Evolutionary conservation across 2,113 vertebrate genomes (phyloP).

Genomic region (Recurvirostra avosetta): DNA sequence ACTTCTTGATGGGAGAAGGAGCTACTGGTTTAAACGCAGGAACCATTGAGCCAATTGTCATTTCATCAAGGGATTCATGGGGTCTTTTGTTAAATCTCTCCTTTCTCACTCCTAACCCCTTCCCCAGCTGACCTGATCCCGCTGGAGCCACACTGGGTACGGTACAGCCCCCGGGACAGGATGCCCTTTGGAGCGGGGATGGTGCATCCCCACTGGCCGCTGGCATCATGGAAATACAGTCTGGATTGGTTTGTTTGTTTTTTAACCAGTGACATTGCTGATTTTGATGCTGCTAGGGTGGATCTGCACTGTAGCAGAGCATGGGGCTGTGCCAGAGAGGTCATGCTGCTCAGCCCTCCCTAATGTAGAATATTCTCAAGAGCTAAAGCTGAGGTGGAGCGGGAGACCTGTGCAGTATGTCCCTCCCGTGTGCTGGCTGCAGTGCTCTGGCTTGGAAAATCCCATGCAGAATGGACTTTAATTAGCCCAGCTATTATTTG

Average conservation of each 20-base stretch:
- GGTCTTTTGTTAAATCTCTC: background rate
- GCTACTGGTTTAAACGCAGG: background rate
- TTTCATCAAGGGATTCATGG: background rate
- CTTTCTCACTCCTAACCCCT: background rate
- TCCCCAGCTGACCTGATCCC: background rate
- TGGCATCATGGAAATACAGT: background rate
- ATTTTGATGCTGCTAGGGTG: background rate
- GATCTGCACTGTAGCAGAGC: background rate
- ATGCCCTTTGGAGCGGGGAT: background rate
- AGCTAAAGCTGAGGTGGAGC: background rate
- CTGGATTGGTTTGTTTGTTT: background rate
- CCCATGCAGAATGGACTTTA: background rate
- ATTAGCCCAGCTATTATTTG: background rate
- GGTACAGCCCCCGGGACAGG: rapidly evolving
- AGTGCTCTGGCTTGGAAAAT: background rate
- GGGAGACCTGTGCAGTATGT: background rate
- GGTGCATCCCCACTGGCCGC: background rate
- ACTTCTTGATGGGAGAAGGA: background rate
- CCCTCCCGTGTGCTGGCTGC: background rate
- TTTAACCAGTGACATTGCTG: background rate
- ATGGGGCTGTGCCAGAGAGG: background rate
- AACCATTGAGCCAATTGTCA: background rate
- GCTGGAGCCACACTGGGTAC: background rate
- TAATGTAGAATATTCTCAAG: background rate
- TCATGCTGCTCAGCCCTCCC: background rate